Evolutionary conservation across 1,140 invertebrate genomes (phyloP).

Genomic region (Drosophila takahashii): DNA sequence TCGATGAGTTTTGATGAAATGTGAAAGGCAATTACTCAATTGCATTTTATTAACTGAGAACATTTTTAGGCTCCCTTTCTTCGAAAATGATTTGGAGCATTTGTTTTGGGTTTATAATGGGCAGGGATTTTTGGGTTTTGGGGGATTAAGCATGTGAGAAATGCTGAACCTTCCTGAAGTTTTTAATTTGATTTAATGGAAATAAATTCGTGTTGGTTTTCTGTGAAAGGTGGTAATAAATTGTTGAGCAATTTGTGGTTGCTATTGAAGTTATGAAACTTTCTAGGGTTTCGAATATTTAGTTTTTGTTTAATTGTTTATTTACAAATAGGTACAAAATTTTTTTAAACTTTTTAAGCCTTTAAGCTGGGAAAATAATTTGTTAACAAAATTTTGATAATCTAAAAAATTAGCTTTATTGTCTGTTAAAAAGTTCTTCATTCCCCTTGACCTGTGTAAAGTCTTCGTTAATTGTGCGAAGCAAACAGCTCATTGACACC

Average conservation of each 20-base stretch:
- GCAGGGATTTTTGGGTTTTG: constrained; percentile 1
- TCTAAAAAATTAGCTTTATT: background rate
- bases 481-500: constrained; percentile 38
- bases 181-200: constrained; percentile 24
- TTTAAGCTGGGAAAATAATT: no score
- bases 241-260: background rate
- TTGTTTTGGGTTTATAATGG: constrained; percentile 12
- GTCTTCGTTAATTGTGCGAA: constrained; percentile 42
- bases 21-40: constrained; percentile 74
- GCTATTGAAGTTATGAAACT: no score
- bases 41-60: constrained; percentile 72
- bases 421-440: background rate
- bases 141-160: constrained; percentile 4
- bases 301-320: no score
- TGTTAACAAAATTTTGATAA: no score
- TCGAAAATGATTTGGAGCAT: constrained; percentile 28
- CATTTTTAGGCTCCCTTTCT: constrained; percentile 26
- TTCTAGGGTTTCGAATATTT: no score
- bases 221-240: constrained; percentile 20
- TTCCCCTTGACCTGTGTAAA: constrained; percentile 16
- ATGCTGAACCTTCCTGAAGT: background rate
- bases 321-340: no score
- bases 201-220: constrained; percentile 28
- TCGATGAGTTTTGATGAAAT: constrained; percentile 66
- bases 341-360: no score